These are phyloP conservation scores for Rhombomys opimus DNA, from an alignment of 2,113 vertebrate genomes.

Conservation along the genomic window DNA sequence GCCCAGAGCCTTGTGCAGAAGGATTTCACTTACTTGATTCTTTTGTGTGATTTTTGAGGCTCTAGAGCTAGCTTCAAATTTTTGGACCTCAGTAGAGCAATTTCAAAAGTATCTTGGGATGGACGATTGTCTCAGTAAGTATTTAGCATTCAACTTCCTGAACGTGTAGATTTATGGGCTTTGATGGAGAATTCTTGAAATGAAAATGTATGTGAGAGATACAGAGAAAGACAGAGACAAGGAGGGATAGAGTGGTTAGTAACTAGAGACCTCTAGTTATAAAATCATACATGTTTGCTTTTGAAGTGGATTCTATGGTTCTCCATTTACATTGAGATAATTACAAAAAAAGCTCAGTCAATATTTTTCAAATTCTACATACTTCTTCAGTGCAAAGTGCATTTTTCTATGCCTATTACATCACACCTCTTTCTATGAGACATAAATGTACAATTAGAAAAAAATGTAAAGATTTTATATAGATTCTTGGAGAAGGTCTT, in stretches of 20 bases:
- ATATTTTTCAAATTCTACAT: neutral
- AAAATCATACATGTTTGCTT: conserved; percentile 20
- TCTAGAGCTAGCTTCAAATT: conserved; percentile 49
- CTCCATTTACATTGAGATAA: neutral
- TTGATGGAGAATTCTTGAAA: conserved; percentile 29
- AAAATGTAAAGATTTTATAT: neutral
- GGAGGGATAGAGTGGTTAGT: neutral
- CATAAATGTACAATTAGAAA: conserved; percentile 26
- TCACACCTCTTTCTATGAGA: neutral
- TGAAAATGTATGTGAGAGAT: neutral
- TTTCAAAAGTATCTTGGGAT: conserved; percentile 6
- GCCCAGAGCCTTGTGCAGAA: conserved; percentile 51
- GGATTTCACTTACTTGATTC: conserved; percentile 55
- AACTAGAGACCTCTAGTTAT: neutral
- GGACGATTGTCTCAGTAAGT: conserved; percentile 1
- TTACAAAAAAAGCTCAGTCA: conserved; percentile 40
- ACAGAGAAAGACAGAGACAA: neutral
- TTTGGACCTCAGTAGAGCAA: conserved; percentile 14
- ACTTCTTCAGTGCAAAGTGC: neutral
- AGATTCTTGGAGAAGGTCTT: neutral
- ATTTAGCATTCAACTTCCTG: neutral
- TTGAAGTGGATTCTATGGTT: neutral
- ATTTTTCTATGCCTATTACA: neutral
- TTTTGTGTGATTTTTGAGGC: conserved; percentile 58
- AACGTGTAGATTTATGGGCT: neutral